Percentiles rank a stretch among this genome's conserved stretches.
Conservation (phyloP, 2,797 vertebrate genomes). For the Cygnus olor region DNA sequence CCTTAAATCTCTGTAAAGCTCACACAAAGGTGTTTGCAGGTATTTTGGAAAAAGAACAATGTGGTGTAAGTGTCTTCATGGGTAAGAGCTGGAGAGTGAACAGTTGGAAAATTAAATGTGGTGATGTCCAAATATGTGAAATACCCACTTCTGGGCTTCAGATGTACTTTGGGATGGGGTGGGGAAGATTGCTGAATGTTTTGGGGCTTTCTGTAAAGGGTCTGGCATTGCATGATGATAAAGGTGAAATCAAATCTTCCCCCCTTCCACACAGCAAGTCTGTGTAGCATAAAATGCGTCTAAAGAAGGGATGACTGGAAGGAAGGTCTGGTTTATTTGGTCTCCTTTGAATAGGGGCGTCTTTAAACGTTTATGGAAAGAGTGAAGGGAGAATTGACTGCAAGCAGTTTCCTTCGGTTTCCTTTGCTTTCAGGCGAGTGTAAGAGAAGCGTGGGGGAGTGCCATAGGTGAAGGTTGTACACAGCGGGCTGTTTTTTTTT, state of each 20-base stretch:
- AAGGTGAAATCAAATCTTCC: background rate
- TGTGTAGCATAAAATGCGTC: background rate
- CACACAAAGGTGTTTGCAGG: background rate
- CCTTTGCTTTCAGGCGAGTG: background rate
- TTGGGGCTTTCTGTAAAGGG: background rate
- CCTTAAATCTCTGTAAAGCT: background rate
- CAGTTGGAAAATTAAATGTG: background rate
- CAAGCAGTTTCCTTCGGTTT: background rate
- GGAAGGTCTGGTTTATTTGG: constrained; percentile 12
- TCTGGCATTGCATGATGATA: background rate
- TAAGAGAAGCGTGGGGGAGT: background rate
- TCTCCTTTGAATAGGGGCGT: background rate
- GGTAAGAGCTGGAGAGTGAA: background rate
- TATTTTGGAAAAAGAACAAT: background rate
- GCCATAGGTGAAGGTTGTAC: background rate
- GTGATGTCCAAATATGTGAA: background rate
- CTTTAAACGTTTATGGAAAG: background rate
- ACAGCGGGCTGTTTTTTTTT: too few relatives aligned
- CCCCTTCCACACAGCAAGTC: background rate
- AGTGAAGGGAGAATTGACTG: background rate
- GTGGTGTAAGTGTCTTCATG: background rate
- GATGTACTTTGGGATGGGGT: background rate
- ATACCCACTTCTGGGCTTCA: background rate
- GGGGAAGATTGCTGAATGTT: background rate
- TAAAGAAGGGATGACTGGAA: background rate